A percentile compares a stretch with the other conserved stretches of the same genome.
phyloP scores from a whole-genome alignment of 1,140 invertebrate genomes.

The Formica selysi region DNA sequence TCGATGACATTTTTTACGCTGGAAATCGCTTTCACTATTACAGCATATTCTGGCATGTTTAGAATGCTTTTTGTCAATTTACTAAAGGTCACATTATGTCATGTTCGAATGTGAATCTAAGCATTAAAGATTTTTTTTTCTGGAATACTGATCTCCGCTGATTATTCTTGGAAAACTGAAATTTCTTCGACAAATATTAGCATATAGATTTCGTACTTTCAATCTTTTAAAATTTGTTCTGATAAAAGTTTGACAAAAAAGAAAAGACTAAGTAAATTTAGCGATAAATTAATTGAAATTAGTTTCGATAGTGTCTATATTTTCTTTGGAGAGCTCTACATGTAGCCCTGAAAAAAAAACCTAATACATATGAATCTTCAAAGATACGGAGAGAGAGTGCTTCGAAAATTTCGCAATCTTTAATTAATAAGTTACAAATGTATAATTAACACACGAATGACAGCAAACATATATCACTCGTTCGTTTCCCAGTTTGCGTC shows the following conservation, averaged over 20 bases:
- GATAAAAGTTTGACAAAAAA: too few species aligned
- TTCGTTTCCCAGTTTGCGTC: not conserved
- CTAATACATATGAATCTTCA: not conserved
- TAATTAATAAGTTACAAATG: constrained; percentile 21
- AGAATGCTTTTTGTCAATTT: constrained; percentile 17
- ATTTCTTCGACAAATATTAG: not conserved
- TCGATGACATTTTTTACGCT: not conserved
- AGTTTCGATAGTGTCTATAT: too few species aligned
- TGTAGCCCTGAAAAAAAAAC: not conserved
- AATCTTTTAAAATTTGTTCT: too few species aligned
- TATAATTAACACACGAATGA: not conserved
- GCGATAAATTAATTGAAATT: too few species aligned
- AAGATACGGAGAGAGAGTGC: not conserved
- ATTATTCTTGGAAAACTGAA: not conserved
- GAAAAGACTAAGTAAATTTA: too few species aligned
- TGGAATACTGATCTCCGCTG: too few species aligned
- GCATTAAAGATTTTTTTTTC: not conserved
- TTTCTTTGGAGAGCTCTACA: not conserved
- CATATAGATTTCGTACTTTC: too few species aligned
- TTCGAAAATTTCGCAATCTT: not conserved
- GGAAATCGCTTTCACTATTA: constrained; percentile 19
- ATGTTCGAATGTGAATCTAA: not conserved
- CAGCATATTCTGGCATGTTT: not conserved
- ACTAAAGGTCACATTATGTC: not conserved
- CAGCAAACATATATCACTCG: not conserved